Evolutionary conservation across 2,888 invertebrate species (phyloP), one percentile per base, ranked within the genome.

Genomic region (Xanthorhoe spadicearia): DNA sequence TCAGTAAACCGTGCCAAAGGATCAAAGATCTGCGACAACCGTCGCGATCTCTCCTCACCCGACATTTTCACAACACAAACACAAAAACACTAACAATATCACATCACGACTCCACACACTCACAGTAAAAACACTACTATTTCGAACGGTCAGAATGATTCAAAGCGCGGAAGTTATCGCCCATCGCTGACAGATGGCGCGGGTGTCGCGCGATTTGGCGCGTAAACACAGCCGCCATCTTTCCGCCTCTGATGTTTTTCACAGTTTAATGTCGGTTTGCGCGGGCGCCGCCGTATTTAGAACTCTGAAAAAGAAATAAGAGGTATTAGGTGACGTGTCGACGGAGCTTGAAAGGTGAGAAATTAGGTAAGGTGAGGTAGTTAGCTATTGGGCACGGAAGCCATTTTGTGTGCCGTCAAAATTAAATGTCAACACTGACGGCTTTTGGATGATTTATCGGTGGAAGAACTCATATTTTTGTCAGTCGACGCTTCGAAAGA

Each of bases 11-110:
- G 93, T 72, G 96, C 94, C 81, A 97, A 94, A 75, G 97, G 97
- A 90, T 97, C 97, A 86, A 96, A 96, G 79, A 96, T 96, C 94
- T 97, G 96, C 87, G 97, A 97, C 87, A 97, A 91, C 83, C 97
- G 95, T 82, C 96, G 94, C 86, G 95, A 94, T 83, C 95, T 93
- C 87, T 95, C 95, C 89, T 95, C 95, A 43, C 67, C 64, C 77
- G 95, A 94, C 95, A 95, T 95, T 84, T 85, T 80, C 85, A 85
- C 80, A 78, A 84, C 85, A 86, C 84, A 80, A 80, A 85, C 84
- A 86, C 80, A 75, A 82, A 80, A 78, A 80, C 79, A 84, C 79
- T 79, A 77, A 82, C 80, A 80, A 84, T 81, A 86, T 86, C 88
- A 90, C 90, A 88, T 89, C 85, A 89, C 90, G 83, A 82, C 86